phyloP scores from a whole-genome alignment of 2,113 vertebrate species.

The Alaudala cheleensis region DNA sequence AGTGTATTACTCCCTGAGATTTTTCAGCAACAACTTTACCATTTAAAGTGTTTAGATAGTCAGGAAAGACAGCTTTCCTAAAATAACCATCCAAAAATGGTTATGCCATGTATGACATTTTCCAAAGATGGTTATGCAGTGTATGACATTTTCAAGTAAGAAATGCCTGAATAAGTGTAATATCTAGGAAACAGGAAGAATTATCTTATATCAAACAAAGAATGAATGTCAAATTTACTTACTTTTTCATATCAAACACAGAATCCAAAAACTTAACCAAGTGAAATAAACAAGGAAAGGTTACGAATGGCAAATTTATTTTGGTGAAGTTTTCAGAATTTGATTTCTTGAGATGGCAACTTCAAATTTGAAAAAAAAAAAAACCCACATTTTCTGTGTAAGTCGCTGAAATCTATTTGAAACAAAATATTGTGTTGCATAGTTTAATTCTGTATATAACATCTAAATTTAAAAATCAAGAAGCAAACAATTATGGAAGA shows the following conservation, averaged over 20 bases:
- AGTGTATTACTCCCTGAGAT: not conserved
- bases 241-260: not conserved
- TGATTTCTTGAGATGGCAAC: not conserved
- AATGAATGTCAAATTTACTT: not conserved
- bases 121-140: conserved; percentile 32
- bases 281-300: not conserved
- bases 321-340: not conserved
- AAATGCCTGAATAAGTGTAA: not conserved
- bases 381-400: not conserved
- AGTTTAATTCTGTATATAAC: not conserved
- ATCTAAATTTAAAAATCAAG: not conserved
- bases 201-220: not conserved
- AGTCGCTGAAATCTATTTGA: not conserved
- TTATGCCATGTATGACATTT: not conserved
- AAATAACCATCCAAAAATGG: conserved; percentile 57
- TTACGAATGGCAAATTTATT: not conserved
- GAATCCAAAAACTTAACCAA: not conserved
- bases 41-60: conserved; percentile 42
- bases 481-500: not conserved
- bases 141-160: not conserved
- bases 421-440: not conserved
- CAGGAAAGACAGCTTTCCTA: conserved; percentile 34
- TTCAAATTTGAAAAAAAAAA: not conserved
- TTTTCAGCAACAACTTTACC: conserved; percentile 24
- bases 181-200: not conserved